A percentile compares a stretch with the other conserved stretches of the same genome.
phyloP scores from a whole-genome alignment of 2,113 vertebrate species.

The Aythya baeri region DNA sequence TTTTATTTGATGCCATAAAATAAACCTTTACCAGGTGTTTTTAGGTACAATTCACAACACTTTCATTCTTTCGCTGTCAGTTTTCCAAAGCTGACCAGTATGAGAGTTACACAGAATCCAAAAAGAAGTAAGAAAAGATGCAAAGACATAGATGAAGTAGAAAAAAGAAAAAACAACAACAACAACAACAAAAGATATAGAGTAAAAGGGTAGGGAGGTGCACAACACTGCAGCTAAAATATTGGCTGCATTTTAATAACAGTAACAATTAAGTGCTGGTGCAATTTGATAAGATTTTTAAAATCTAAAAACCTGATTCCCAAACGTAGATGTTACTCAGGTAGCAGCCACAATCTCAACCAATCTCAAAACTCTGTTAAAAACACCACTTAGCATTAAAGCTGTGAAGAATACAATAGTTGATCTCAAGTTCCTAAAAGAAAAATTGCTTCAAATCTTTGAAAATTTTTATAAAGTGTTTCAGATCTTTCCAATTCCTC shows the following conservation, averaged over 20 bases:
- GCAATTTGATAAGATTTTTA: background rate
- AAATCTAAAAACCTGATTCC: background rate
- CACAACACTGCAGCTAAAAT: background rate
- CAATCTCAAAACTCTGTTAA: background rate
- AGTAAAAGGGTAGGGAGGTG: background rate
- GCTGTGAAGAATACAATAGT: background rate
- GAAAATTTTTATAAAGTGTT: background rate
- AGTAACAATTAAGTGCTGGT: background rate
- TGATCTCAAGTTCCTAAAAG: background rate
- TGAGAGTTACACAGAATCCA: background rate
- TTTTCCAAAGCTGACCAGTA: background rate
- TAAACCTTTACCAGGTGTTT: conserved; percentile 47
- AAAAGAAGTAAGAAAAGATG: background rate
- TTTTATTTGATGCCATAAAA: conserved; percentile 62
- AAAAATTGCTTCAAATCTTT: background rate
- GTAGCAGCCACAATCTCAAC: background rate
- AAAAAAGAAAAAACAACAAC: background rate
- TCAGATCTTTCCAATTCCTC: background rate
- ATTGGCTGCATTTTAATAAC: background rate
- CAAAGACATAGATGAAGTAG: background rate
- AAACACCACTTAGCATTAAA: background rate
- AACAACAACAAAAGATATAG: background rate
- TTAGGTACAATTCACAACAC: conserved; percentile 1
- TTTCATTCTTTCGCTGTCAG: conserved; percentile 4
- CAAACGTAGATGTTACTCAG: background rate